phyloP scores from a whole-genome alignment of 35 echinoderm and acorn worm species.

The Chiridota heheva region DNA sequence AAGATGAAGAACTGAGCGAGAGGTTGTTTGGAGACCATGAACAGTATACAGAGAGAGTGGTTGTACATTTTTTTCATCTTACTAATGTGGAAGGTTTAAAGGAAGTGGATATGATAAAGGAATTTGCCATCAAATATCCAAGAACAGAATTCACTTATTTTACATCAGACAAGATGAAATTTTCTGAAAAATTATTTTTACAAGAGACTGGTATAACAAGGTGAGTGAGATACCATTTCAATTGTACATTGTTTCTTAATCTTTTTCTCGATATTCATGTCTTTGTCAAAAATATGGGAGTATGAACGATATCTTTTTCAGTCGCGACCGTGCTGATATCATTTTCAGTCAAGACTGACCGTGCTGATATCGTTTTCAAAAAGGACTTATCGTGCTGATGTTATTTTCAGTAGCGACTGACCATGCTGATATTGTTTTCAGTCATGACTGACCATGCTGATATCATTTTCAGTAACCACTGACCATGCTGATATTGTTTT shows the following conservation, averaged over 20 bases:
- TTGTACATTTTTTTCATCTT: conserved; percentile 78
- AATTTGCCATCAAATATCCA: conserved; percentile 70
- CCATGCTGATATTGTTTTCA: no score
- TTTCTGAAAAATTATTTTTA: conserved; percentile 73
- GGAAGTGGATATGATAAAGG: conserved; percentile 59
- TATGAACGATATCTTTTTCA: background rate
- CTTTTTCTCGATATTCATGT: background rate
- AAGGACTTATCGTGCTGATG: no score
- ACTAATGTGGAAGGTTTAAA: conserved; percentile 64
- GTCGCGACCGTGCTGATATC: background rate
- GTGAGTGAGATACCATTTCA: conserved; percentile 43
- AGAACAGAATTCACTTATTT: conserved; percentile 81
- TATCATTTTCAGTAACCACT: no score
- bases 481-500: no score
- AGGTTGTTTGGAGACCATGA: conserved; percentile 57
- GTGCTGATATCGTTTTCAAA: background rate
- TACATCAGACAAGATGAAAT: conserved; percentile 82
- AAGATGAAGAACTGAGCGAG: conserved; percentile 39
- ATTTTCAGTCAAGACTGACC: background rate
- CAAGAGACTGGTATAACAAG: conserved; percentile 91
- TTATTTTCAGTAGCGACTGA: no score
- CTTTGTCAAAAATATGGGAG: background rate
- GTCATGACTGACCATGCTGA: no score
- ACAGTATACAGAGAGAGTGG: conserved; percentile 53
- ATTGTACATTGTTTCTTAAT: background rate